Evolutionary conservation across 2,113 vertebrate species (phyloP).

Genomic region (Odontophorus gujanensis): DNA sequence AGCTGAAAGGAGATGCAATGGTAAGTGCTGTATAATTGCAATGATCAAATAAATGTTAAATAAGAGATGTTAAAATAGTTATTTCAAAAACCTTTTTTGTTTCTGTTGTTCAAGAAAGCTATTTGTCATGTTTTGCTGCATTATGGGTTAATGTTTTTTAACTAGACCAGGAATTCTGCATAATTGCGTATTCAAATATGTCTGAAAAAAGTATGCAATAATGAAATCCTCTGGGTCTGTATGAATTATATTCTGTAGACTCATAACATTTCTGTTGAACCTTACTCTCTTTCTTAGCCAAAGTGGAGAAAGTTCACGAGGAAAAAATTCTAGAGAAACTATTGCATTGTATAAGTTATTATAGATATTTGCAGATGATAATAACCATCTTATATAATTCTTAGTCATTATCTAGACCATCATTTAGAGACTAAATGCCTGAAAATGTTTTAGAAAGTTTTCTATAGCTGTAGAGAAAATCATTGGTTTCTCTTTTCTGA

Average conservation of each 20-base stretch:
- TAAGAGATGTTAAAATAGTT: neutral
- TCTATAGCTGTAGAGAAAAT: neutral
- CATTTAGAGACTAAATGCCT: neutral
- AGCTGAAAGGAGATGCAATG: neutral
- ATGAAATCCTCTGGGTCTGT: neutral
- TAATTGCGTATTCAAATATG: neutral
- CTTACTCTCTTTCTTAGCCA: neutral
- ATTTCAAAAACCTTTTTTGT: neutral
- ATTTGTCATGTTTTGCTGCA: neutral
- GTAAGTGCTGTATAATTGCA: neutral
- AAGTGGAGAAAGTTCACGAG: neutral
- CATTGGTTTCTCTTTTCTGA: neutral
- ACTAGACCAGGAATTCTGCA: neutral
- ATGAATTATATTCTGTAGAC: neutral
- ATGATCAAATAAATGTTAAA: neutral
- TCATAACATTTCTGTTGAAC: neutral
- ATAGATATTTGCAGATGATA: neutral
- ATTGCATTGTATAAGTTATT: neutral
- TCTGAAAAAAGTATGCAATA: neutral
- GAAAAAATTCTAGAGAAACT: neutral
- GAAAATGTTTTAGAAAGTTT: neutral
- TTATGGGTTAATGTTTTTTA: neutral
- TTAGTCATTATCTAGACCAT: neutral
- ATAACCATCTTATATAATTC: neutral
- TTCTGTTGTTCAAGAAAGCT: neutral